Percentiles rank a stretch among this genome's conserved stretches.
Evolutionary conservation across 2,113 vertebrate species (phyloP).

Genomic region (Entelurus aequoreus): DNA sequence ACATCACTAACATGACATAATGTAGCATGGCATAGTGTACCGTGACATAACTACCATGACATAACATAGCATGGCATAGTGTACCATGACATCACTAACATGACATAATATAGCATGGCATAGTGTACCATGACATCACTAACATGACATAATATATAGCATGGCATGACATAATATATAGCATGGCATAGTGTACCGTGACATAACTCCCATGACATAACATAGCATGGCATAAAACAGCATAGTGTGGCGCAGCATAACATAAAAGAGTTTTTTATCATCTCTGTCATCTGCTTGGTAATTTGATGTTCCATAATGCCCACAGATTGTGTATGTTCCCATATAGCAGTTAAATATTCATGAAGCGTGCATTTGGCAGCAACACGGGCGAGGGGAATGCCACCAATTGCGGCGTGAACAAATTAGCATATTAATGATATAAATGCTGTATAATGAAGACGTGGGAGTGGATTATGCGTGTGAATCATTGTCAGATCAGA

Average conservation of each 20-base stretch:
- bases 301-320: slow-evolving; percentile 10
- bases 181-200: too few species aligned
- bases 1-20: too few species aligned
- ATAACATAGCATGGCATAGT: too few species aligned
- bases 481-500: slow-evolving; percentile 56
- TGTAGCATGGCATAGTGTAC: too few species aligned
- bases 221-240: not conserved
- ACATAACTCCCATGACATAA: too few species aligned
- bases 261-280: not conserved
- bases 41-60: too few species aligned
- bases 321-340: slow-evolving; percentile 18
- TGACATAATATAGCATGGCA: too few species aligned
- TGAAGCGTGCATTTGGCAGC: slow-evolving; percentile 55
- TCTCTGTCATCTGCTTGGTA: slow-evolving; percentile 1
- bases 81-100: too few species aligned
- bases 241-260: too few species aligned
- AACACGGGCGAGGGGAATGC: slow-evolving; percentile 25
- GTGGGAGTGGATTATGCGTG: slow-evolving; percentile 52
- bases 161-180: too few species aligned
- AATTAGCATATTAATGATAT: slow-evolving; percentile 72
- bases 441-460: slow-evolving; percentile 67
- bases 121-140: too few species aligned
- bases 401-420: slow-evolving; percentile 35
- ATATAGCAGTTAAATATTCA: slow-evolving; percentile 59
- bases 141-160: too few species aligned